Evolutionary conservation across 2,888 invertebrate species (phyloP).

Genomic region (Agriotes lineatus): DNA sequence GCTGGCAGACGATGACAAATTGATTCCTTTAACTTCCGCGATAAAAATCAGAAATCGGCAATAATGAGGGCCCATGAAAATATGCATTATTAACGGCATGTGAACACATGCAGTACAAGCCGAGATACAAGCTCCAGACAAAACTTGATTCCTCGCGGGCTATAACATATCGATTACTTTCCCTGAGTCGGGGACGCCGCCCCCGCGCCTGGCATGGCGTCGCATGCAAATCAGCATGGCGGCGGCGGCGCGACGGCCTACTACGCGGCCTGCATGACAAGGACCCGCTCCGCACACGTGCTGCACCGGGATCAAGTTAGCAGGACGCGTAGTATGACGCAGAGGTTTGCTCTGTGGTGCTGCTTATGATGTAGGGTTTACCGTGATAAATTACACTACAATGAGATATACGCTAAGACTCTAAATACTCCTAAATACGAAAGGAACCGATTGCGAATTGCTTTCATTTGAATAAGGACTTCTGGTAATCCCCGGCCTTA

Average conservation of each 20-base stretch:
- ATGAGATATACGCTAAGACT: slow-evolving; percentile 41
- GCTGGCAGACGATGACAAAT: too few relatives aligned
- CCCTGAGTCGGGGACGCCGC: slow-evolving; percentile 63
- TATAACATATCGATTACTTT: slow-evolving; percentile 71
- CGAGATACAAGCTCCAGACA: slow-evolving; percentile 50
- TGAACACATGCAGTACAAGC: slow-evolving; percentile 40
- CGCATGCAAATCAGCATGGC: slow-evolving; percentile 75
- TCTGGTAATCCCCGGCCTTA: background rate
- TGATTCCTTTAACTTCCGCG: too few relatives aligned
- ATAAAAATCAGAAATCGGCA: background rate
- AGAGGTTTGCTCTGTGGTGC: slow-evolving; percentile 44
- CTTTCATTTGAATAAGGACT: slow-evolving; percentile 27
- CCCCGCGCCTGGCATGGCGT: slow-evolving; percentile 69
- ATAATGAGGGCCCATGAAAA: background rate
- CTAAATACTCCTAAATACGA: slow-evolving; percentile 38
- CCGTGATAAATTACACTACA: slow-evolving; percentile 47
- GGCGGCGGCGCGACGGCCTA: slow-evolving; percentile 70
- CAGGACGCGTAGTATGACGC: slow-evolving; percentile 45
- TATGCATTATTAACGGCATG: slow-evolving; percentile 13
- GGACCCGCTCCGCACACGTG: slow-evolving; percentile 41
- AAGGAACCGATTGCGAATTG: slow-evolving; percentile 5
- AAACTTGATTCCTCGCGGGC: slow-evolving; percentile 56
- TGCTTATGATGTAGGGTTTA: slow-evolving; percentile 47
- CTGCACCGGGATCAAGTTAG: slow-evolving; percentile 36
- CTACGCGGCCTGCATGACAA: slow-evolving; percentile 75